These are phyloP conservation scores for Drusus annulatus DNA, from an alignment of 1,140 invertebrate genomes.

Conservation along the genomic window DNA sequence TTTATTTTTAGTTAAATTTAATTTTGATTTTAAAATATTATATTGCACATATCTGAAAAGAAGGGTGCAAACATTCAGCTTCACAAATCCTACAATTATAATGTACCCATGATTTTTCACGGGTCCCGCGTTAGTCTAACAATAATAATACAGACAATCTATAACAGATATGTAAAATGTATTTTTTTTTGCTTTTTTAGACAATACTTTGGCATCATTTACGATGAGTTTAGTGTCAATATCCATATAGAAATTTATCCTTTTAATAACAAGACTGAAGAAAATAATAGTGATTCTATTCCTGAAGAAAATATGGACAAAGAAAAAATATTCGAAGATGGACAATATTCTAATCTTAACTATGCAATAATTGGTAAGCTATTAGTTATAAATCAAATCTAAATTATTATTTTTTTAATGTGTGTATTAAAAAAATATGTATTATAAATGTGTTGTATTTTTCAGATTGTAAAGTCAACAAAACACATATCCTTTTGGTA, in stretches of 20 bases:
- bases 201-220: conserved; percentile 70
- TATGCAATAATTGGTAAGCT: conserved; percentile 43
- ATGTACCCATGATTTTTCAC: too few relatives aligned
- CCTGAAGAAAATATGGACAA: conserved; percentile 8
- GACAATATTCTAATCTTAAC: conserved; percentile 43
- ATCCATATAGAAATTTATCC: conserved; percentile 54
- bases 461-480: conserved; percentile 55
- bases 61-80: too few relatives aligned
- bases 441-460: neutral
- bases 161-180: neutral
- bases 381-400: too few relatives aligned
- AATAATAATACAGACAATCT: too few relatives aligned
- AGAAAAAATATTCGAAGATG: conserved; percentile 6
- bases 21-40: too few relatives aligned
- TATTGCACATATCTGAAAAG: too few relatives aligned
- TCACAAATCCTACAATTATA: too few relatives aligned
- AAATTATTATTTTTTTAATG: too few relatives aligned
- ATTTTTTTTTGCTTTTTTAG: conserved; percentile 61
- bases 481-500: conserved; percentile 42
- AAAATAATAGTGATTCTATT: neutral
- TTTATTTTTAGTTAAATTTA: too few relatives aligned
- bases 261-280: neutral
- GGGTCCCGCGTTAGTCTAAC: too few relatives aligned
- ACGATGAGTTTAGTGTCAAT: conserved; percentile 63
- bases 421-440: too few relatives aligned